These are phyloP conservation scores for Pollachius pollachius DNA, from an alignment of 2,113 vertebrate species.

Conservation along the genomic window DNA sequence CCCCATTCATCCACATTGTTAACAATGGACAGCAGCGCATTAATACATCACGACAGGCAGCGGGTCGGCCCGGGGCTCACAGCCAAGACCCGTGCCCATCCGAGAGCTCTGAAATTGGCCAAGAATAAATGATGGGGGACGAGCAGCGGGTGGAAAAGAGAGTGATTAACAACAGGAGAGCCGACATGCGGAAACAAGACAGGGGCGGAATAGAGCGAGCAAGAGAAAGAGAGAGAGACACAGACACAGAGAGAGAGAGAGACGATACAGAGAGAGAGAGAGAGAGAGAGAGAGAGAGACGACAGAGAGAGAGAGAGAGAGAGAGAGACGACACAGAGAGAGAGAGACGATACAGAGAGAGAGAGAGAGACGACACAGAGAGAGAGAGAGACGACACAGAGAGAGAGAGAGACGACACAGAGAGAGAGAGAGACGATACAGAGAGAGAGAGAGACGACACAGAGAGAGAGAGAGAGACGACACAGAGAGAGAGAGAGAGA, in stretches of 20 bases:
- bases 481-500: background rate
- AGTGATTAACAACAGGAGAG: constrained; percentile 1
- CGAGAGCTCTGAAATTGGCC: background rate
- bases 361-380: too few relatives aligned
- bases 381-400: background rate
- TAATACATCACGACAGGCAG: background rate
- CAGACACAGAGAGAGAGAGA: too few relatives aligned
- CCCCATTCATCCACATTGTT: background rate
- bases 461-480: constrained; percentile 1
- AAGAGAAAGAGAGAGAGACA: background rate
- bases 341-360: too few relatives aligned
- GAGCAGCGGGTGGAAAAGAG: background rate
- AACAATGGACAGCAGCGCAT: background rate
- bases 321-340: too few relatives aligned
- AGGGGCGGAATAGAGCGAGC: background rate
- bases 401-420: background rate
- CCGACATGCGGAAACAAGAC: background rate
- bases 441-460: constrained; percentile 1
- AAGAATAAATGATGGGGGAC: background rate
- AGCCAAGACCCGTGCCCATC: background rate
- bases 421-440: too few relatives aligned
- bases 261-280: background rate
- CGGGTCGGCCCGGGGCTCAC: background rate
- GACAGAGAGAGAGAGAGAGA: background rate
- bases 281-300: constrained; percentile 1